These are phyloP conservation scores for Lymantria monacha DNA, from an alignment of 2,888 invertebrate genomes.

Conservation along the genomic window DNA sequence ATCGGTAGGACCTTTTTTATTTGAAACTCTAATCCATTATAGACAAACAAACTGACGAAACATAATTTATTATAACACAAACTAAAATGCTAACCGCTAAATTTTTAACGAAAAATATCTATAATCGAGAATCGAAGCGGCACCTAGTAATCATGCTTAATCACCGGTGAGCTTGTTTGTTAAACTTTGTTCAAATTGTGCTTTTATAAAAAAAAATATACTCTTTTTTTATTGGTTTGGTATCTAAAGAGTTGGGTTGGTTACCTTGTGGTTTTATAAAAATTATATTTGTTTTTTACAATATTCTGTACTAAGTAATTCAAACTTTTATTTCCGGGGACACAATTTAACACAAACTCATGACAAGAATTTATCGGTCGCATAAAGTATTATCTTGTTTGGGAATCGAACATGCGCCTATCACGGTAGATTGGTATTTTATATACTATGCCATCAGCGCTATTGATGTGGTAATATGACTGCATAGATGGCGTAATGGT, in stretches of 20 bases:
- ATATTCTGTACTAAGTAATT: too few species aligned
- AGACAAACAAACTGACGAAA: conserved; percentile 53
- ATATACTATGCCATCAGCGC: too few species aligned
- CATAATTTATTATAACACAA: conserved; percentile 70
- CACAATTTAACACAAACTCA: too few species aligned
- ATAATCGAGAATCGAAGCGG: conserved; percentile 71
- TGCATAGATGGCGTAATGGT: too few species aligned
- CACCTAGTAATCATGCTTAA: conserved; percentile 72
- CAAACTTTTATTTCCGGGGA: too few species aligned
- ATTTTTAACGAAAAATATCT: conserved; percentile 64
- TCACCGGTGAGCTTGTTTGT: conserved; percentile 55
- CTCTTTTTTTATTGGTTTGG: neutral
- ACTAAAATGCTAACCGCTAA: conserved; percentile 59
- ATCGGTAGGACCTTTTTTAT: conserved; percentile 1
- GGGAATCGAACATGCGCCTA: too few species aligned
- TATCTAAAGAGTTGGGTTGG: neutral
- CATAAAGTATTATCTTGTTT: too few species aligned
- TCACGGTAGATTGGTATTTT: too few species aligned
- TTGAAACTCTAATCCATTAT: conserved; percentile 18
- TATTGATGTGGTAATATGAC: too few species aligned
- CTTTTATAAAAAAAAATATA: conserved; percentile 4
- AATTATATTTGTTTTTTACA: too few species aligned
- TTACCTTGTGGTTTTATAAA: too few species aligned
- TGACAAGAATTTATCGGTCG: too few species aligned
- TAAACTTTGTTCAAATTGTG: conserved; percentile 28